Conservation (phyloP, 2,797 vertebrate species). For the Linurgus olivaceus region DNA sequence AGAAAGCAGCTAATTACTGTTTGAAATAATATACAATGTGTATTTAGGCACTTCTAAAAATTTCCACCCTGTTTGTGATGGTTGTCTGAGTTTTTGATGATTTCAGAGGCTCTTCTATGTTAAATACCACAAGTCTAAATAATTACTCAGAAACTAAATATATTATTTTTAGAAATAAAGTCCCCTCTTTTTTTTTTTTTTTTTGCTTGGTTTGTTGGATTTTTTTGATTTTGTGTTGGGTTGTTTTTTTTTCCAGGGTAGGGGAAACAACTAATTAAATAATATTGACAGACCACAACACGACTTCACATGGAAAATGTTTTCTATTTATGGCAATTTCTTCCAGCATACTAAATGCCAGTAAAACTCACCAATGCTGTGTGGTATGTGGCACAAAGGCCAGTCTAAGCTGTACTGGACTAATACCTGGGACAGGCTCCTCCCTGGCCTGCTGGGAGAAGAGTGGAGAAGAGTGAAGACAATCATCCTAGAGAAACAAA, state of each 20-base stretch:
- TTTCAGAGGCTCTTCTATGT: neutral
- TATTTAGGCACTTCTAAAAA: neutral
- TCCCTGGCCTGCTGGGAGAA: neutral
- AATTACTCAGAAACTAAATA: constrained; percentile 1
- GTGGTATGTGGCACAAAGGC: neutral
- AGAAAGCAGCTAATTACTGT: neutral
- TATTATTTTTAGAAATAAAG: neutral
- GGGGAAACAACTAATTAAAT: neutral
- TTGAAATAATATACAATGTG: neutral
- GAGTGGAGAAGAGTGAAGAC: neutral
- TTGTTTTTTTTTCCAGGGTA: neutral
- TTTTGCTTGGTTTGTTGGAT: neutral
- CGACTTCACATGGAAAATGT: neutral
- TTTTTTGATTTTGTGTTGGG: neutral
- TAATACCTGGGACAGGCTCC: neutral
- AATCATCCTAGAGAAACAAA: neutral
- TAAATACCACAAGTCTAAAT: neutral
- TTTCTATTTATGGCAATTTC: neutral
- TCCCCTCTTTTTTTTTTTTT: neutral
- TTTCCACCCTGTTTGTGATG: neutral
- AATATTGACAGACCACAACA: neutral
- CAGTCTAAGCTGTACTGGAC: neutral
- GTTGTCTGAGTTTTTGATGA: neutral
- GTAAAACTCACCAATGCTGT: neutral
- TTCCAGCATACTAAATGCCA: neutral